These are phyloP conservation scores for Brachyptera risi DNA, from an alignment of 2,888 invertebrate species.

Conservation along the genomic window DNA sequence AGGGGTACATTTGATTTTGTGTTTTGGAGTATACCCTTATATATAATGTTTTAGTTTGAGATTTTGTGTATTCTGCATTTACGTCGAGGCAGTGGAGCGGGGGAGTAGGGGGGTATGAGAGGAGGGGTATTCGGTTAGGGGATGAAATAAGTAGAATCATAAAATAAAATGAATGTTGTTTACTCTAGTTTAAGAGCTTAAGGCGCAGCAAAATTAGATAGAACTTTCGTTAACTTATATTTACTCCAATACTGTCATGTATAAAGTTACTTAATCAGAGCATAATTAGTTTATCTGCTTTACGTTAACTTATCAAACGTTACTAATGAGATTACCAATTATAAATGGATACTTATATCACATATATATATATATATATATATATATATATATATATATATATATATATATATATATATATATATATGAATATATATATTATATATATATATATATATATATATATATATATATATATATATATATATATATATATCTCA, in stretches of 20 bases:
- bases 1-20: constrained; percentile 19
- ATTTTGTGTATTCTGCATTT: constrained; percentile 30
- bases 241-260: constrained; percentile 22
- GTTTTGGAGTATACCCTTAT: constrained; percentile 13
- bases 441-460: no score
- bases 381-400: no score
- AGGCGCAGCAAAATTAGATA: constrained; percentile 19
- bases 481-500: no score
- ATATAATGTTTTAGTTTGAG: constrained; percentile 34
- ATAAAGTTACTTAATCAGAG: constrained; percentile 20
- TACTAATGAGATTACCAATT: constrained; percentile 16
- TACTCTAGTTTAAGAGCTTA: constrained; percentile 25
- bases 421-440: no score
- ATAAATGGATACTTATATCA: not conserved
- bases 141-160: constrained; percentile 30
- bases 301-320: constrained; percentile 21
- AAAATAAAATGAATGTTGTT: constrained; percentile 32
- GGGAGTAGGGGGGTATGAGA: not conserved
- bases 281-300: constrained; percentile 19
- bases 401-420: no score
- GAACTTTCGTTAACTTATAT: constrained; percentile 22
- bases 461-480: no score
- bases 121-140: constrained; percentile 14
- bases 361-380: not conserved
- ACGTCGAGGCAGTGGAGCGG: not conserved